Evolutionary conservation across 2,113 vertebrate genomes (phyloP), one percentile per base, ranked within the genome.

Genomic region (Tricholaema leucomelas): DNA sequence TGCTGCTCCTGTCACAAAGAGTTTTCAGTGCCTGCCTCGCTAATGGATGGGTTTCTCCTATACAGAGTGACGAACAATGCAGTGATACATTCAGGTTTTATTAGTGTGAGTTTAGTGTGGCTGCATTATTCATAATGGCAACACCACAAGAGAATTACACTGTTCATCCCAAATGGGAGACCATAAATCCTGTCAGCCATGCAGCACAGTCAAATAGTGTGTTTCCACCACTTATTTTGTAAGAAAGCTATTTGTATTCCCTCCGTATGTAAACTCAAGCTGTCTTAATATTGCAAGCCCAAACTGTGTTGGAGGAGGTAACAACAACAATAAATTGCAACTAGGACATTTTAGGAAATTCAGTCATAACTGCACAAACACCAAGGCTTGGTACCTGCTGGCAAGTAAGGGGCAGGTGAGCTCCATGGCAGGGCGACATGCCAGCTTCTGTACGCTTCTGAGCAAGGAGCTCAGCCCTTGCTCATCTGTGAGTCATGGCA

Each of bases 231-330:
- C 72, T 96, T 95, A 91, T 81, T 93, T 92, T 93, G 87, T 79
- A 89, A 76, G 69, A 87, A 87, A 94, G 84, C 84, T 92, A 95
- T 96, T 93, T 96, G 84, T 80, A 82, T 90, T 90, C 63, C 27
- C 56, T 92, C 92, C 81, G 78, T 92, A 74, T 82, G 88, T 91
- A 94, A 96, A 96, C 91, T 64, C 92, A 95, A 94, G 91, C 93
- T 95, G 92, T 94, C 81, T 95, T 95, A 93, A 95, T 96, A 91
- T 52, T 78, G 64, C 84, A 76, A 92, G 52, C 71, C 78, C 92
- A 93, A 94, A 95, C 88, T 95, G 88, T 76, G 91, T 90, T 85
- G 88, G 91, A 95, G 87, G 93, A 95, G 60, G 78, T 75, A 95
- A 87, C 70, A 91, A 85, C 75, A 93, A 85, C 71, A 69, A 88